phyloP scores from a whole-genome alignment of 64 coral and sea anemone species.

The Montipora cactus region DNA sequence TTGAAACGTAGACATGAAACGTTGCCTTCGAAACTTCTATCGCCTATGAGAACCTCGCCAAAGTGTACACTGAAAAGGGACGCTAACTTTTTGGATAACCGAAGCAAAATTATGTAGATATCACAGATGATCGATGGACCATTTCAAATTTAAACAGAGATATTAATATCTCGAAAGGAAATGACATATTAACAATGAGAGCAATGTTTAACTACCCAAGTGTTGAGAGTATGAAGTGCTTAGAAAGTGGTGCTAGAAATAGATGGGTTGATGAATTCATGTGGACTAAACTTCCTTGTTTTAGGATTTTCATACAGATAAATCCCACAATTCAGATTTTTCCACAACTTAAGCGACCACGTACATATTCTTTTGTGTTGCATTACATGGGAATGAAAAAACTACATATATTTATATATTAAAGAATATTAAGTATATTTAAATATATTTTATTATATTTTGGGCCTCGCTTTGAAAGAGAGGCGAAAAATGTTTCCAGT shows the following conservation, averaged over 20 bases:
- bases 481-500: too few species aligned
- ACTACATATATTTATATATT: too few species aligned
- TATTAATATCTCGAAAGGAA: neutral
- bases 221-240: neutral
- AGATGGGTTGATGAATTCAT: too few species aligned
- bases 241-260: neutral
- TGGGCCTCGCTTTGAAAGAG: too few species aligned
- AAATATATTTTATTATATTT: too few species aligned
- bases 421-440: too few species aligned
- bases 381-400: too few species aligned
- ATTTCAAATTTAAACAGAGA: constrained; percentile 16
- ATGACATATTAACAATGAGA: neutral
- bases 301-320: too few species aligned
- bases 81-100: constrained; percentile 19
- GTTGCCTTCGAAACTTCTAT: neutral
- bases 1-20: neutral
- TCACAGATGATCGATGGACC: neutral
- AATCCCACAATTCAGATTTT: too few species aligned
- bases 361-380: too few species aligned
- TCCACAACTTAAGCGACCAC: too few species aligned
- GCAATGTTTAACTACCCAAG: neutral
- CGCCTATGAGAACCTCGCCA: neutral
- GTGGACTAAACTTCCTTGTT: too few species aligned
- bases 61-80: constrained; percentile 2
- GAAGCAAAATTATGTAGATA: constrained; percentile 32